A percentile compares a stretch with the other conserved stretches of the same genome.
Evolutionary conservation across 2,888 invertebrate species (phyloP).

Genomic region (Andrena praecox): DNA sequence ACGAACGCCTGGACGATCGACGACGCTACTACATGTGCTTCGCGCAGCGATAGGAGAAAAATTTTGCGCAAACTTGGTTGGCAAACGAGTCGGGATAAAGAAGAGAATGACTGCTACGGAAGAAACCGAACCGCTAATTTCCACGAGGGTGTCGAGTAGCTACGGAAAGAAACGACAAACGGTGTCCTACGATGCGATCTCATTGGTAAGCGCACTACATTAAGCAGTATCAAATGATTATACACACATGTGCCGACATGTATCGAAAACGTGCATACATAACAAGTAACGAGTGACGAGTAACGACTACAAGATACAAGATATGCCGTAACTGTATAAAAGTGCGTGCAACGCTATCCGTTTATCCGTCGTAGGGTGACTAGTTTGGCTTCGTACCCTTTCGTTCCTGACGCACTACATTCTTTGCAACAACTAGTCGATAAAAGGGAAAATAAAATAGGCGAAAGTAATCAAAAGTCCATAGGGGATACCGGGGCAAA

Average conservation of each 20-base stretch:
- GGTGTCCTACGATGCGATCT: constrained; percentile 73
- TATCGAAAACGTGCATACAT: too few relatives aligned
- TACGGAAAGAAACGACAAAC: constrained; percentile 61
- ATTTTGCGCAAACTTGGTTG: neutral
- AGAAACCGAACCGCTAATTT: constrained; percentile 77
- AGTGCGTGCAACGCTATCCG: constrained; percentile 1
- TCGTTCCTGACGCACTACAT: too few relatives aligned
- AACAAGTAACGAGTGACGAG: too few relatives aligned
- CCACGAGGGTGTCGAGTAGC: constrained; percentile 54
- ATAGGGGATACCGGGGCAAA: too few relatives aligned
- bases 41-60: neutral
- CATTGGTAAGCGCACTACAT: constrained; percentile 65
- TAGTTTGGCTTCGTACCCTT: constrained; percentile 3
- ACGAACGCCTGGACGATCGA: neutral
- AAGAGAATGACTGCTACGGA: constrained; percentile 76
- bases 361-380: neutral
- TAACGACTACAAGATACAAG: too few relatives aligned
- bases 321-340: neutral
- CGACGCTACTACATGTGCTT: neutral
- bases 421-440: too few relatives aligned
- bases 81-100: neutral
- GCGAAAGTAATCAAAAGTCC: neutral
- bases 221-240: constrained; percentile 44
- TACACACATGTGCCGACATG: too few relatives aligned
- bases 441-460: neutral